These are phyloP conservation scores for Sycophila texana DNA, from an alignment of 2,888 invertebrate genomes.

Conservation along the genomic window DNA sequence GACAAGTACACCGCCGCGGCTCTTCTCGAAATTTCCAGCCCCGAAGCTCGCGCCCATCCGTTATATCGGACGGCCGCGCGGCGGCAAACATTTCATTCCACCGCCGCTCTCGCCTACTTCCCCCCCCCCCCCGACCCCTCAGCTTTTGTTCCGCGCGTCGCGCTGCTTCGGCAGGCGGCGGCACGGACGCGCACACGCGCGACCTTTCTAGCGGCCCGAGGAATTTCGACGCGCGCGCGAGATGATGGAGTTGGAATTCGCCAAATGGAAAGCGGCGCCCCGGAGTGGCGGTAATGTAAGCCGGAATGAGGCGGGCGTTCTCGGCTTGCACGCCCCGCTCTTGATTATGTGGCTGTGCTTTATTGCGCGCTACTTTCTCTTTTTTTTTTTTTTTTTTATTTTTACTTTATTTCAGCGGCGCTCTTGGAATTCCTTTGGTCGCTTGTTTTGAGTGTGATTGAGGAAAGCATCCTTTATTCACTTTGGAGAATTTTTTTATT, in stretches of 20 bases:
- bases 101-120: not conserved
- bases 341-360: not conserved
- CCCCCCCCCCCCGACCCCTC: not conserved
- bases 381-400: no score
- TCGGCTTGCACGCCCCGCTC: no score
- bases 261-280: slow-evolving; percentile 39
- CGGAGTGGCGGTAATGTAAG: not conserved
- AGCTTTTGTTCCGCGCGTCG: slow-evolving; percentile 6
- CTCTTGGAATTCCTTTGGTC: no score
- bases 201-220: not conserved
- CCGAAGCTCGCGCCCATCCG: not conserved
- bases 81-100: slow-evolving; percentile 34
- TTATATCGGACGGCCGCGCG: not conserved
- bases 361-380: no score
- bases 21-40: slow-evolving; percentile 5
- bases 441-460: no score
- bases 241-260: slow-evolving; percentile 27
- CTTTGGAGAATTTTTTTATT: no score
- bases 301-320: slow-evolving; percentile 10
- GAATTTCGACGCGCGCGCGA: not conserved
- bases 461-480: no score
- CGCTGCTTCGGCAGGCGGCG: slow-evolving; percentile 10
- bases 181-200: no score
- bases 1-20: not conserved
- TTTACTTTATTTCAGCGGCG: no score